These are phyloP conservation scores for Euborellia annulipes DNA, from an alignment of 1,140 invertebrate species.

Conservation along the genomic window DNA sequence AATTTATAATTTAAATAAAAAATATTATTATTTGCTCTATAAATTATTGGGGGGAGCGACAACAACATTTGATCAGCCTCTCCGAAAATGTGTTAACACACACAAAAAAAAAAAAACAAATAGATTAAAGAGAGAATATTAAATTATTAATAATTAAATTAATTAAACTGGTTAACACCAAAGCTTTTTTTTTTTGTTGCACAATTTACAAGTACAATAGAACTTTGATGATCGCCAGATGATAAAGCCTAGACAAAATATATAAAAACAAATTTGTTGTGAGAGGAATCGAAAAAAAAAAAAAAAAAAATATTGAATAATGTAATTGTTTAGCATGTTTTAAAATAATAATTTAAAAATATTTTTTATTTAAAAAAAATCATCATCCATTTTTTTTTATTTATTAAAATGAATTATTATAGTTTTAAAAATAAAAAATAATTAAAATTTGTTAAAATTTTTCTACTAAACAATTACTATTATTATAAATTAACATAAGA, in stretches of 20 bases:
- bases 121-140: constrained; percentile 2
- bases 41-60: constrained; percentile 4
- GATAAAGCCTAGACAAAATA: constrained; percentile 2
- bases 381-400: too few relatives aligned
- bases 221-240: background rate
- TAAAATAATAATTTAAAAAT: too few relatives aligned
- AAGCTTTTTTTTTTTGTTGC: too few relatives aligned
- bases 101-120: constrained; percentile 9
- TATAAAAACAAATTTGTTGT: background rate
- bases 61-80: constrained; percentile 3
- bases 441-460: too few relatives aligned
- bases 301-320: too few relatives aligned
- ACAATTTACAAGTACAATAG: background rate
- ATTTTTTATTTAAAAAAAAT: too few relatives aligned
- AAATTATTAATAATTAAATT: constrained; percentile 4
- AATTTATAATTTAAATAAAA: constrained; percentile 10
- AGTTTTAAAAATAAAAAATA: too few relatives aligned
- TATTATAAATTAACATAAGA: too few relatives aligned
- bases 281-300: background rate
- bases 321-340: too few relatives aligned
- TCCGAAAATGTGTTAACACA: background rate
- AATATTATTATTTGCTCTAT: constrained; percentile 9
- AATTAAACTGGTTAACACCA: constrained; percentile 11
- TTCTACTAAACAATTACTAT: too few relatives aligned
- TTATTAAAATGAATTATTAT: too few relatives aligned